These are phyloP conservation scores for Drosophila nr. perissopoda DNA, from an alignment of 2,888 invertebrate genomes.

Conservation along the genomic window DNA sequence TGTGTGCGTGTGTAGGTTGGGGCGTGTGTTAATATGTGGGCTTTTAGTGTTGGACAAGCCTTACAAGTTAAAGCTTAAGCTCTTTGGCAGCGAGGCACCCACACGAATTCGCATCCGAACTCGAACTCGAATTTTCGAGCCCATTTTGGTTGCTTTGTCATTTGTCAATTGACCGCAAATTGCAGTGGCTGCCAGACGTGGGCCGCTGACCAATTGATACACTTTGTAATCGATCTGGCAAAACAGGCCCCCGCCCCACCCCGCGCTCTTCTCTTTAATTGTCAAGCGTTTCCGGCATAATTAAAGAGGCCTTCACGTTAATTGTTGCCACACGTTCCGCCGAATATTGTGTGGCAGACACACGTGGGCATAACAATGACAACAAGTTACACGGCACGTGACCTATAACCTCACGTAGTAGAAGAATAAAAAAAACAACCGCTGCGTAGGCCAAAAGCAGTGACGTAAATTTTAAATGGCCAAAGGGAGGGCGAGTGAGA, in stretches of 20 bases:
- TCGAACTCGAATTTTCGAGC: conserved; percentile 20
- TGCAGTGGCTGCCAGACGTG: conserved; percentile 32
- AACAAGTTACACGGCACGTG: conserved; percentile 51
- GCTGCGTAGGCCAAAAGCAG: conserved; percentile 45
- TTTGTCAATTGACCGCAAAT: conserved; percentile 51
- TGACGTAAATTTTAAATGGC: conserved; percentile 6
- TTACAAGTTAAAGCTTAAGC: conserved; percentile 38
- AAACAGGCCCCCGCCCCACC: not conserved
- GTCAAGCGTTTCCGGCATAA: conserved; percentile 68
- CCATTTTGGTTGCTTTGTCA: conserved; percentile 38
- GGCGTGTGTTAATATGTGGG: conserved; percentile 48
- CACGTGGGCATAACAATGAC: conserved; percentile 66
- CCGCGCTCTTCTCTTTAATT: conserved; percentile 31
- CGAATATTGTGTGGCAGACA: conserved; percentile 36
- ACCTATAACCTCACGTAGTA: conserved; percentile 48
- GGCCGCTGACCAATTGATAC: conserved; percentile 69
- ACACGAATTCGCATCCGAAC: conserved; percentile 39
- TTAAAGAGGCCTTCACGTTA: conserved; percentile 65
- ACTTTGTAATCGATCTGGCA: conserved; percentile 62
- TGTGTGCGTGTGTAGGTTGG: conserved; percentile 28
- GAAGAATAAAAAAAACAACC: conserved; percentile 20
- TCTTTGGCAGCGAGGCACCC: conserved; percentile 37
- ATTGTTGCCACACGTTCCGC: conserved; percentile 74
- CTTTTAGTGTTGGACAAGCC: conserved; percentile 42
- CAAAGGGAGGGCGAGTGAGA: conserved; percentile 3